These are phyloP conservation scores for Lagocephalus sceleratus DNA, from an alignment of 2,797 vertebrate genomes.

Conservation along the genomic window DNA sequence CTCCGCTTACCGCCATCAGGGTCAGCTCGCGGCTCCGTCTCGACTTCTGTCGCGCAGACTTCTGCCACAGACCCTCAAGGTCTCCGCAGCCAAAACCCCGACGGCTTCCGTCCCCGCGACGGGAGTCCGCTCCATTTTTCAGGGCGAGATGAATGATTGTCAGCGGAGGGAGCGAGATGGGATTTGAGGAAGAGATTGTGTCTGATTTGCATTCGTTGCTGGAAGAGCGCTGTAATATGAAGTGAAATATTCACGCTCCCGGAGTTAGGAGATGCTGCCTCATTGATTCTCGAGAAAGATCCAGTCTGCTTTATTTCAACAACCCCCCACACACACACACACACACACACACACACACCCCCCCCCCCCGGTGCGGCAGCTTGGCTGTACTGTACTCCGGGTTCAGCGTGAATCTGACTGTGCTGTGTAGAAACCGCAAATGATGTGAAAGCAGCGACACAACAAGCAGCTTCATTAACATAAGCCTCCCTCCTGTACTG, in stretches of 20 bases:
- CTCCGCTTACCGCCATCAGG: too few relatives aligned
- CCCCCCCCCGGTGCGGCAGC: slow-evolving; percentile 5
- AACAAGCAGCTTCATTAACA: background rate
- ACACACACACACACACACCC: too few relatives aligned
- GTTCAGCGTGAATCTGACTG: slow-evolving; percentile 17
- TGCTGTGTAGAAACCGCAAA: background rate
- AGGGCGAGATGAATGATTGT: slow-evolving; percentile 7
- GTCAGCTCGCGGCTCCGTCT: slow-evolving; percentile 8
- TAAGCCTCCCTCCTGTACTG: background rate
- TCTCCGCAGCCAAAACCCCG: slow-evolving; percentile 4
- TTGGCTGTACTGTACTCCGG: slow-evolving; percentile 12
- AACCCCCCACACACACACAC: too few relatives aligned
- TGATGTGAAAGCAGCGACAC: background rate
- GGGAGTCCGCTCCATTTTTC: background rate
- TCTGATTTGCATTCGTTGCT: too few relatives aligned
- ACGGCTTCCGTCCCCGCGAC: background rate
- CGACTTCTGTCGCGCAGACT: background rate
- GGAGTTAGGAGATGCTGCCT: background rate
- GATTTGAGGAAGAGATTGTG: slow-evolving; percentile 3
- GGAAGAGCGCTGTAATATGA: too few relatives aligned
- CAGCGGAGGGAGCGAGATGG: background rate
- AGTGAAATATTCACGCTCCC: background rate
- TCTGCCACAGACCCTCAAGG: background rate
- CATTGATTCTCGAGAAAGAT: too few relatives aligned
- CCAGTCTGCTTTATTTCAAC: slow-evolving; percentile 10